Conservation (phyloP, 2,113 vertebrate genomes). For the Hemibagrus wyckioides region DNA sequence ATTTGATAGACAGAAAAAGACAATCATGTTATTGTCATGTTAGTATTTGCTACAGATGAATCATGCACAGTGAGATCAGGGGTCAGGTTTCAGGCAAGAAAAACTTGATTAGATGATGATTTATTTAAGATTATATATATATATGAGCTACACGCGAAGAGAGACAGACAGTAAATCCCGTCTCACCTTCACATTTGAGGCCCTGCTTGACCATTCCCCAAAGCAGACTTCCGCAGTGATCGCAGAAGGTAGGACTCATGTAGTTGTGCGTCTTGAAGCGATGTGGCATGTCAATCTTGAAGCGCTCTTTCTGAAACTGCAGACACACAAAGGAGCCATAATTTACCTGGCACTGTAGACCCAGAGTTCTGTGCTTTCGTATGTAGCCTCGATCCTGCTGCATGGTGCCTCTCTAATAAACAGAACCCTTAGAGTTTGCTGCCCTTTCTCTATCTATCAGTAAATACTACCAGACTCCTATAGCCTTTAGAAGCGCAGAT, state of each 20-base stretch:
- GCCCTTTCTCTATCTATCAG: neutral
- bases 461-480: neutral
- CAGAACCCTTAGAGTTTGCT: neutral
- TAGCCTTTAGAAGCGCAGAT: neutral
- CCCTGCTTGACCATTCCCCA: slow-evolving; percentile 98
- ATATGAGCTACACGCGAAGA: neutral
- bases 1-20: neutral
- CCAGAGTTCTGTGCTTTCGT: neutral
- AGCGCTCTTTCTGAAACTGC: slow-evolving; percentile 99
- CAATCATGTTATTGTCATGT: neutral
- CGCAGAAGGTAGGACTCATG: slow-evolving; percentile 99
- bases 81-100: too few relatives aligned
- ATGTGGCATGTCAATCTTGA: slow-evolving; percentile 98
- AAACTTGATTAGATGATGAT: neutral
- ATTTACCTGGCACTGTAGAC: neutral
- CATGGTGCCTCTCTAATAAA: slow-evolving; percentile 33
- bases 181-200: slow-evolving; percentile 94
- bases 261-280: slow-evolving; percentile 95
- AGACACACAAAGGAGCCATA: slow-evolving; percentile 48
- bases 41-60: neutral
- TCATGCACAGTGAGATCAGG: too few relatives aligned
- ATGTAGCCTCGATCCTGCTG: neutral
- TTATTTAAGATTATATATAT: neutral
- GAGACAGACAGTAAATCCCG: neutral
- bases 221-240: slow-evolving; percentile 96